Conservation (phyloP, 2,113 vertebrate species). For the Hippoglossus stenolepis region DNA sequence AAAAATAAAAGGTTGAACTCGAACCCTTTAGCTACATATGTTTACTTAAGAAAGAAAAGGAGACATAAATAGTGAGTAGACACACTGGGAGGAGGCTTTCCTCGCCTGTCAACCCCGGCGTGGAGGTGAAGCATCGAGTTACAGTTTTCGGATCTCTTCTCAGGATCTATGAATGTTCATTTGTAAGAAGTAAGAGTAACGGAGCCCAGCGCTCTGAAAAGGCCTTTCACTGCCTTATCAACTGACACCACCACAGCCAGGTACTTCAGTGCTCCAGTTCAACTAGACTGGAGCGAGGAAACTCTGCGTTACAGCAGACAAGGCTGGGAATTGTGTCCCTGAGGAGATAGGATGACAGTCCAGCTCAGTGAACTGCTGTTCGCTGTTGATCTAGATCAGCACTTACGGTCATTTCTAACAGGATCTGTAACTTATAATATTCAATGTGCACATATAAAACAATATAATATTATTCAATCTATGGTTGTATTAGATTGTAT, state of each 20-base stretch:
- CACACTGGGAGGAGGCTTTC: slow-evolving; percentile 34
- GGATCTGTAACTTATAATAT: neutral
- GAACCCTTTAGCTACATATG: slow-evolving; percentile 28
- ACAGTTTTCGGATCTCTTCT: slow-evolving; percentile 34
- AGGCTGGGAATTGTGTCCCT: slow-evolving; percentile 36
- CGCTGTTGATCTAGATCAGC: neutral
- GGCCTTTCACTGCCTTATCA: slow-evolving; percentile 59
- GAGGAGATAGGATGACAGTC: slow-evolving; percentile 38
- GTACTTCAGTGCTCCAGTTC: neutral
- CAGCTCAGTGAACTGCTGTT: slow-evolving; percentile 15
- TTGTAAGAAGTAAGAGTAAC: slow-evolving; percentile 63
- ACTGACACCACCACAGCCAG: slow-evolving; percentile 38
- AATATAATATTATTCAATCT: neutral
- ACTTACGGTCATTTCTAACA: neutral
- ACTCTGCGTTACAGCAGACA: slow-evolving; percentile 27
- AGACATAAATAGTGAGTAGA: neutral
- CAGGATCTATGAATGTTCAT: slow-evolving; percentile 42
- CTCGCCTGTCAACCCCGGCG: neutral
- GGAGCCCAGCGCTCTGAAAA: slow-evolving; percentile 54
- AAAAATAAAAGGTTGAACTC: neutral
- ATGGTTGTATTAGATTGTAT: no score
- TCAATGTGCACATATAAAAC: neutral
- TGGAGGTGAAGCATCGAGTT: slow-evolving; percentile 31
- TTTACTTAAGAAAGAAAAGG: slow-evolving; percentile 41
- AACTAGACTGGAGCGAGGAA: slow-evolving; percentile 6